Base-by-base conservation (phyloP, 2,888 invertebrate species). In the Teleogryllus oceanicus region DNA sequence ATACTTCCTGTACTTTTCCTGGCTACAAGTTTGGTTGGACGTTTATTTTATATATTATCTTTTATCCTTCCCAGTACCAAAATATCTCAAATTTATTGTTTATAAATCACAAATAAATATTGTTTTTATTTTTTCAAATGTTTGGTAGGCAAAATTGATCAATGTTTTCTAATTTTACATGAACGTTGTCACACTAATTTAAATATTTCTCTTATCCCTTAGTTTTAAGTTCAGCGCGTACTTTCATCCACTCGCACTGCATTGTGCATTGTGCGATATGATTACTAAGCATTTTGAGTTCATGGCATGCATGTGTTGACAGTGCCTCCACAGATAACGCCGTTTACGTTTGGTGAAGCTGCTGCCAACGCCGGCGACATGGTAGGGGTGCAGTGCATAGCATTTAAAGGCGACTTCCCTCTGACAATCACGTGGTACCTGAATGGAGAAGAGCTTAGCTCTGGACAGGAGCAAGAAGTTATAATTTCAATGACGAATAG, bases 251-350 rank as follows among this genome's bases (percentile, higher is more conserved):
- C 74, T 4, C n/a, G 74, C 8, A 3, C 18, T n/a, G 16, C n/a
- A 8, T 37, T 37, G 24, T 37, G 24, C 24, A 37, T 4, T 37
- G 24, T 4, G 24, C 24, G 2, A 37, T 4, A 4, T 37, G 24
- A 0, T 37, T 37, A 2, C 2, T 37, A 4, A 37, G 3, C 24
- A 37, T 37, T 37, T 37, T 37, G 2, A 37, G 24, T 37, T 37
- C 24, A 37, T 37, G 24, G 24, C 24, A 37, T 37, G 24, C 24
- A 37, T 74, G 4, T 74, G 74, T 74, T 74, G 78, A 86, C 88
- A 94, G 94, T 94, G 88, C 90, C 84, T 50, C 86, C 85, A 74
- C 83, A 84, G 49, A 85, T 86, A 80, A 83, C 83, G 79, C 85
- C 85, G 75, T 86, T 86, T 82, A 79, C 83, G 20, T 84, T 85